Evolutionary conservation across 2,888 invertebrate species (phyloP).

Genomic region (Sinotaia quadrata): DNA sequence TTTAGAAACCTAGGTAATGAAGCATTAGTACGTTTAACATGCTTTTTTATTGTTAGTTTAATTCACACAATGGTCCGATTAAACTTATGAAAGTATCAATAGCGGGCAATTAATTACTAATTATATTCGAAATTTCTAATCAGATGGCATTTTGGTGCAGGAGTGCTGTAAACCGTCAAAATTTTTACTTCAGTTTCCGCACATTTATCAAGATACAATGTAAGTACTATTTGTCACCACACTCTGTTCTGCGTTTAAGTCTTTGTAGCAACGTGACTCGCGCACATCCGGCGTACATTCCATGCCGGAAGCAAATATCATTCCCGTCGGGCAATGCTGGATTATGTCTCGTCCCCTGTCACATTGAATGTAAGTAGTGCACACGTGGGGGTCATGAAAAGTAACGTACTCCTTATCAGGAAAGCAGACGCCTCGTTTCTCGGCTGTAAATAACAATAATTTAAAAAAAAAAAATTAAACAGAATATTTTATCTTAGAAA

Average conservation of each 20-base stretch:
- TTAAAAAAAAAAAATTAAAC: too few species aligned
- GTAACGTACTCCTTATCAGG: slow-evolving; percentile 22
- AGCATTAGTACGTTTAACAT: too few species aligned
- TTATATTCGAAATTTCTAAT: too few species aligned
- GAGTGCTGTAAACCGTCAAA: not conserved
- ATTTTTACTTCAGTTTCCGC: not conserved
- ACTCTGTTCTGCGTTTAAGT: not conserved
- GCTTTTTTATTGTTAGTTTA: too few species aligned
- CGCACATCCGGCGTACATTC: slow-evolving; percentile 21
- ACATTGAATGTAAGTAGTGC: slow-evolving; percentile 27
- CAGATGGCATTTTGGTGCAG: not conserved
- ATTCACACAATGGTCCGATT: too few species aligned
- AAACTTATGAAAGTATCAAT: too few species aligned
- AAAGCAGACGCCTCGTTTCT: not conserved
- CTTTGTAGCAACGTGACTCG: slow-evolving; percentile 24
- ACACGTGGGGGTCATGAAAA: slow-evolving; percentile 14
- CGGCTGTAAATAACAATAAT: not conserved
- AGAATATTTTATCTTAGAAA: not conserved
- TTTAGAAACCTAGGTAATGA: too few species aligned
- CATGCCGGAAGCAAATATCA: slow-evolving; percentile 16
- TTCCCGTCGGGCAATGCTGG: slow-evolving; percentile 24
- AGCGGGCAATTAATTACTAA: too few species aligned
- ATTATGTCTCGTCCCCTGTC: slow-evolving; percentile 16
- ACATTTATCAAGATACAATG: not conserved
- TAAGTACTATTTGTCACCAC: slow-evolving; percentile 3